Evolutionary conservation across 2,888 invertebrate genomes (phyloP).

Genomic region (Rhimphoctona megacephalus): DNA sequence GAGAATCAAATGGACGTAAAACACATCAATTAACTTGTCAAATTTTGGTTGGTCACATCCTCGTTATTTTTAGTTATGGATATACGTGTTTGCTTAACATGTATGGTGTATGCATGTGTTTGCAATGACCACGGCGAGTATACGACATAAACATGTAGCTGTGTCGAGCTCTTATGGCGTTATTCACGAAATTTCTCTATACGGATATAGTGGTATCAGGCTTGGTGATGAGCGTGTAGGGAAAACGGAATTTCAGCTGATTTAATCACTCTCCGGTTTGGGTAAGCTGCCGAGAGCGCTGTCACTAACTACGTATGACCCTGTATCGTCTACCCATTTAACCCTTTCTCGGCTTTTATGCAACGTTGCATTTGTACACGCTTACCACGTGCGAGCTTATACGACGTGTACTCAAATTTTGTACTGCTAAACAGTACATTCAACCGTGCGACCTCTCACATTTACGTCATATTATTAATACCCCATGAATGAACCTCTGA

Average conservation of each 20-base stretch:
- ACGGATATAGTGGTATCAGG: slow-evolving; percentile 1
- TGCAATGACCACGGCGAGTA: slow-evolving; percentile 12
- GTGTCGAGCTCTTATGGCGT: slow-evolving; percentile 12
- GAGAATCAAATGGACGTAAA: slow-evolving; percentile 10
- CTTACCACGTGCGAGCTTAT: slow-evolving; percentile 21
- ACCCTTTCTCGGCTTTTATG: slow-evolving; percentile 35
- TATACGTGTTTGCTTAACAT: not conserved
- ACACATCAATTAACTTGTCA: not conserved
- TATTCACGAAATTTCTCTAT: slow-evolving; percentile 14
- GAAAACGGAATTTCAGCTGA: slow-evolving; percentile 74
- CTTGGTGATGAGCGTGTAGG: slow-evolving; percentile 26
- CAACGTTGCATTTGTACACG: slow-evolving; percentile 33
- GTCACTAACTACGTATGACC: slow-evolving; percentile 75
- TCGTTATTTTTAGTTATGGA: not conserved
- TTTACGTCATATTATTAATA: slow-evolving; percentile 4
- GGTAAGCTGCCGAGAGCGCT: slow-evolving; percentile 55
- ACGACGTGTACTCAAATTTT: slow-evolving; percentile 32
- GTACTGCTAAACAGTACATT: not conserved
- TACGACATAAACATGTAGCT: slow-evolving; percentile 9
- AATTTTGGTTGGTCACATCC: not conserved
- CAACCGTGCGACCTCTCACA: not conserved
- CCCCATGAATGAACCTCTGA: not conserved
- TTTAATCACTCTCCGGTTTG: slow-evolving; percentile 67
- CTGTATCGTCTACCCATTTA: slow-evolving; percentile 62
- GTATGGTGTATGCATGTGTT: slow-evolving; percentile 7